phyloP scores from a whole-genome alignment of 2,888 invertebrate genomes.

The Ochlodes sylvanus region DNA sequence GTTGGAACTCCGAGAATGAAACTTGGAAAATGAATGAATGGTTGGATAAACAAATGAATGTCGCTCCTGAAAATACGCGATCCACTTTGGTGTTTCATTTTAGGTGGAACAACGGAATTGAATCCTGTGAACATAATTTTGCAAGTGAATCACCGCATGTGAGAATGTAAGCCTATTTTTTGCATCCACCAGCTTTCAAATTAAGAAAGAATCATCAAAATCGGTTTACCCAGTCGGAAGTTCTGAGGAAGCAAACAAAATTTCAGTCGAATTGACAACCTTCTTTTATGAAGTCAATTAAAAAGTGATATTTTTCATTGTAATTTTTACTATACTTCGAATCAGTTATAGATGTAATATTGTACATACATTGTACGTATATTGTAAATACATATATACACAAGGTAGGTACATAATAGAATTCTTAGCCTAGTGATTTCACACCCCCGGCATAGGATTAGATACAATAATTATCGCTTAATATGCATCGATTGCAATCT shows the following conservation, averaged over 20 bases:
- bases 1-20: background rate
- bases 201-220: too few relatives aligned
- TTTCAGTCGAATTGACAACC: too few relatives aligned
- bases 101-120: background rate
- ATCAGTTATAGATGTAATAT: too few relatives aligned
- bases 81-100: background rate
- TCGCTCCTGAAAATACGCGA: background rate
- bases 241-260: too few relatives aligned
- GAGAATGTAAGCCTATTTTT: too few relatives aligned
- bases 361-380: too few relatives aligned
- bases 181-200: background rate
- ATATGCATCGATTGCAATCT: background rate
- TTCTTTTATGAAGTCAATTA: too few relatives aligned
- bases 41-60: slow-evolving; percentile 3
- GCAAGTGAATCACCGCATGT: background rate
- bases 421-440: background rate
- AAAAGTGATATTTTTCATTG: too few relatives aligned
- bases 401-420: too few relatives aligned
- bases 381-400: too few relatives aligned
- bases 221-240: too few relatives aligned
- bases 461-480: background rate
- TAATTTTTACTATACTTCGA: too few relatives aligned
- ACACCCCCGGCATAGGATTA: background rate
- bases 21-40: background rate
- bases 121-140: background rate